Percentiles rank a stretch among this genome's conserved stretches.
phyloP scores from a whole-genome alignment of 1,140 invertebrate genomes.

The Drosophila carrolli region DNA sequence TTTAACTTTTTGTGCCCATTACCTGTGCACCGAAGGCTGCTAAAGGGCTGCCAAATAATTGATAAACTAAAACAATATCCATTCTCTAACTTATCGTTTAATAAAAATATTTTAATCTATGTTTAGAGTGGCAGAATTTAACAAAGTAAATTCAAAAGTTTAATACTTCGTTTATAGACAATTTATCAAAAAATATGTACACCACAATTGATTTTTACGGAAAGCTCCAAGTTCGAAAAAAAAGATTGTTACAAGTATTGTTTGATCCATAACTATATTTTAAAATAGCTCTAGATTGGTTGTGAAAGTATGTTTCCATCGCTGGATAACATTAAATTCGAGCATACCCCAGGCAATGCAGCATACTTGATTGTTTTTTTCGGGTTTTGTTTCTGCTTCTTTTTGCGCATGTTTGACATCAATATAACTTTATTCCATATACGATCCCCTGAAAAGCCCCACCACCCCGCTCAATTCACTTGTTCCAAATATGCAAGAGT shows the following conservation, averaged over 20 bases:
- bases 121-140: too few relatives aligned
- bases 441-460: conserved; percentile 5
- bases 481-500: conserved; percentile 64
- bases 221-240: neutral
- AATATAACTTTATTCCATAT: conserved; percentile 68
- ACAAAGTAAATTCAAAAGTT: too few relatives aligned
- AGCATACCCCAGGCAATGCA: conserved; percentile 13
- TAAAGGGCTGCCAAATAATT: conserved; percentile 11
- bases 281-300: too few relatives aligned
- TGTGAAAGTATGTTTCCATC: too few relatives aligned
- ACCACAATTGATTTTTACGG: too few relatives aligned
- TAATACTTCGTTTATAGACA: too few relatives aligned
- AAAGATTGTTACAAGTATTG: too few relatives aligned
- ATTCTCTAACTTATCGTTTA: neutral
- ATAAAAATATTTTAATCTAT: too few relatives aligned
- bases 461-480: conserved; percentile 56
- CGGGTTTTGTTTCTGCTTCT: conserved; percentile 33
- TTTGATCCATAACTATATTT: too few relatives aligned
- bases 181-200: too few relatives aligned
- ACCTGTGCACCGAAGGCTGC: conserved; percentile 34
- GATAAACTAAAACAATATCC: conserved; percentile 1
- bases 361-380: conserved; percentile 28
- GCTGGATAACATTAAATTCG: neutral
- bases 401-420: conserved; percentile 75
- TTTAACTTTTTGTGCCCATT: conserved; percentile 51